A percentile compares a stretch with the other conserved stretches of the same genome.
These are phyloP conservation scores for Autographa pulchrina DNA, from an alignment of 2,888 invertebrate genomes.

Conservation along the genomic window DNA sequence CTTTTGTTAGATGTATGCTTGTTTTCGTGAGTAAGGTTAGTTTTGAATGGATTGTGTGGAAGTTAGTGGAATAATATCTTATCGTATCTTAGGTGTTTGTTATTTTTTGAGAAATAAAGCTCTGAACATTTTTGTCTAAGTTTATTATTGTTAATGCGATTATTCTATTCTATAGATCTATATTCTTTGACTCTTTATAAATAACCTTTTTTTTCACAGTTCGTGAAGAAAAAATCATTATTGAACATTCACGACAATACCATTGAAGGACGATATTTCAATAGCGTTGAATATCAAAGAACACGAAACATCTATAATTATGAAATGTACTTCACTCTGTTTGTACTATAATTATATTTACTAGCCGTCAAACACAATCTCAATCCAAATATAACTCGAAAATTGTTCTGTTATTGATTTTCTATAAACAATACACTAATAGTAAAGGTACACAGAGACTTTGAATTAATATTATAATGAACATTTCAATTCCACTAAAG, in stretches of 20 bases:
- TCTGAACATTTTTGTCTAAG: too few species aligned
- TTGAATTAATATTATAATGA: neutral
- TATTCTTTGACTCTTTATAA: too few species aligned
- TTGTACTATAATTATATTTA: neutral
- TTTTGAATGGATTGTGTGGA: constrained; percentile 13
- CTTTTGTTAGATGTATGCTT: constrained; percentile 48
- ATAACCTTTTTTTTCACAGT: neutral
- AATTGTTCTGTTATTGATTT: constrained; percentile 11
- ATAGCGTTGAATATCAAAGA: neutral
- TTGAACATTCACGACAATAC: neutral
- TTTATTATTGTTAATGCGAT: too few species aligned
- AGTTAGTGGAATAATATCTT: constrained; percentile 5
- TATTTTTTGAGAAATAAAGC: too few species aligned
- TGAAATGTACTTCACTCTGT: neutral
- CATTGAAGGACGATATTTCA: neutral
- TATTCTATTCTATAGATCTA: too few species aligned
- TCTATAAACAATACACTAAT: neutral
- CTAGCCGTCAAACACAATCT: neutral
- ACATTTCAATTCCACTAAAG: neutral
- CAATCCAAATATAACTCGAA: neutral
- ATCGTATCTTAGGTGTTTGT: neutral
- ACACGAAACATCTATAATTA: neutral
- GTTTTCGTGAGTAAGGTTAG: constrained; percentile 23
- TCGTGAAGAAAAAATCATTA: neutral
- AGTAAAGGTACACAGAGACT: neutral